A percentile compares a stretch with the other conserved stretches of the same genome.
phyloP scores from a whole-genome alignment of 2,888 invertebrate genomes.

The Chalcosyrphus nemorum region DNA sequence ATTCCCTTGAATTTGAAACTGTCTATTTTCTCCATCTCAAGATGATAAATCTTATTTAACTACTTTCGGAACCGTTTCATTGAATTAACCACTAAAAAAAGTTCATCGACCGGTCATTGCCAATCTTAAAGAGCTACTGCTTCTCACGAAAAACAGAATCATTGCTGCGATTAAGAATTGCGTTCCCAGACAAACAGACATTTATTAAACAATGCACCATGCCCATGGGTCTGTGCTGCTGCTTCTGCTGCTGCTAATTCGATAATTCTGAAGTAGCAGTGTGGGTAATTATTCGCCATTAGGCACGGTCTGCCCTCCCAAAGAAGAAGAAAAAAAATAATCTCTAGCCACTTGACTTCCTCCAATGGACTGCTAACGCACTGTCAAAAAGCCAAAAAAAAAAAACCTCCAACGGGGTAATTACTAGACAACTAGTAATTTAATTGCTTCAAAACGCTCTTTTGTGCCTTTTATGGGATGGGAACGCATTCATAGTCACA shows the following conservation, averaged over 20 bases:
- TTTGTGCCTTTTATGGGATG: constrained; percentile 1
- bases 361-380: constrained; percentile 18
- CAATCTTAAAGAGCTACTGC: constrained; percentile 7
- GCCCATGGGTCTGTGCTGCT: constrained; percentile 6
- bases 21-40: not conserved
- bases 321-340: too few relatives aligned
- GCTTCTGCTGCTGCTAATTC: constrained; percentile 58
- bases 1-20: not conserved
- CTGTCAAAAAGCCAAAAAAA: constrained; percentile 24
- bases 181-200: constrained; percentile 49
- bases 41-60: not conserved
- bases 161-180: constrained; percentile 25
- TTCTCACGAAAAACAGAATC: constrained; percentile 29
- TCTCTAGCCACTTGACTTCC: constrained; percentile 3
- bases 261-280: constrained; percentile 62
- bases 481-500: constrained; percentile 7
- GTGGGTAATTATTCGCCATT: constrained; percentile 63
- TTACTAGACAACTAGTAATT: constrained; percentile 58
- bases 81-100: not conserved
- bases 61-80: not conserved
- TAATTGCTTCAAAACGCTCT: constrained; percentile 47
- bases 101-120: constrained; percentile 16
- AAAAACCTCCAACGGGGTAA: constrained; percentile 30
- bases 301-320: constrained; percentile 20
- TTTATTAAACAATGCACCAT: constrained; percentile 55